These are phyloP conservation scores for Cabera pusaria DNA, from an alignment of 2,888 invertebrate species.

Conservation along the genomic window DNA sequence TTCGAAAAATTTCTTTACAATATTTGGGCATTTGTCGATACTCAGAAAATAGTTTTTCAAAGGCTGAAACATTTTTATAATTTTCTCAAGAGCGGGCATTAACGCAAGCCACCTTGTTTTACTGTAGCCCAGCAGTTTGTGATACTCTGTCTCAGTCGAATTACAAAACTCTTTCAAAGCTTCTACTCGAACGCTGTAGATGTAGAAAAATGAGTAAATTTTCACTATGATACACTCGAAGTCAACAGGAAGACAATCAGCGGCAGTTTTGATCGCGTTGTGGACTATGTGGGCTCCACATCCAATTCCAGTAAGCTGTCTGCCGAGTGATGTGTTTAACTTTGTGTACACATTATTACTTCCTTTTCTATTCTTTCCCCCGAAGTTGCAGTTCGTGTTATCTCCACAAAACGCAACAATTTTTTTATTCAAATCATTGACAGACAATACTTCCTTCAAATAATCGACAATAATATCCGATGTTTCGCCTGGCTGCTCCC, in stretches of 20 bases:
- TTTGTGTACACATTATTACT: constrained; percentile 7
- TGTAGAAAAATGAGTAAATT: constrained; percentile 31
- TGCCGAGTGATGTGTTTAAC: constrained; percentile 1
- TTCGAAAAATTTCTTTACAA: constrained; percentile 29
- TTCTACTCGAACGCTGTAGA: constrained; percentile 33
- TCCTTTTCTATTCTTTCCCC: constrained; percentile 28
- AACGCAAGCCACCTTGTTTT: constrained; percentile 36
- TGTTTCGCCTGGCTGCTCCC: constrained; percentile 24
- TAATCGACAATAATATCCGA: constrained; percentile 16
- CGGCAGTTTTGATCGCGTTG: constrained; percentile 6
- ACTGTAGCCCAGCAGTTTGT: constrained; percentile 32
- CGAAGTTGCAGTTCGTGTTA: constrained; percentile 47
- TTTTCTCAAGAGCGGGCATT: constrained; percentile 38
- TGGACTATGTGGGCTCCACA: constrained; percentile 14
- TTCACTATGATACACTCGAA: constrained; percentile 29
- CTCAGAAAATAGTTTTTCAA: constrained; percentile 37
- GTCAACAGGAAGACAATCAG: constrained; percentile 14
- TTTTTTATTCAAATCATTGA: too few species aligned
- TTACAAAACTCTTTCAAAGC: constrained; percentile 26
- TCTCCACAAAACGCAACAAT: constrained; percentile 36
- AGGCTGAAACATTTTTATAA: constrained; percentile 34
- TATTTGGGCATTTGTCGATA: constrained; percentile 9
- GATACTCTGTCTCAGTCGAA: constrained; percentile 27
- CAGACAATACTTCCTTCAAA: too few species aligned
- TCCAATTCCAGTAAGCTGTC: constrained; percentile 12